Base-by-base conservation (phyloP, 1,140 invertebrate species). In the Drosophila quadrilineata region DNA sequence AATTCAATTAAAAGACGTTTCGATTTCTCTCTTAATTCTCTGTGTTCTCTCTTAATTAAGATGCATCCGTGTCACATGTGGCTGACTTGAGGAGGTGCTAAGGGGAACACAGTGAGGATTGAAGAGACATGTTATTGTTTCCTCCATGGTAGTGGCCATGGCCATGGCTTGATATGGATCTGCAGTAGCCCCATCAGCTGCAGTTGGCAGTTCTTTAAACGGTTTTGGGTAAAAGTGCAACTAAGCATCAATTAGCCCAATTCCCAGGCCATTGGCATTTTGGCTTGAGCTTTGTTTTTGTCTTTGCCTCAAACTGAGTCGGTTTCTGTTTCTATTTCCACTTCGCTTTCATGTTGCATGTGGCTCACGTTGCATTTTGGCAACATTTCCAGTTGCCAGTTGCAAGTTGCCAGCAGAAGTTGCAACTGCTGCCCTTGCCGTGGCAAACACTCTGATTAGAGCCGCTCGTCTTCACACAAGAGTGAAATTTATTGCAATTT, bases 241-340 rank as follows among this genome's bases (percentile, higher is more conserved):
- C 84, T 87, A 77, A 87, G 76, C 71, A 87, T 82, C 84, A 87
- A 87, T 87, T 87, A 87, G 76, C 84, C 84, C 74, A 87, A 70
- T 87, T 87, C 84, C 82, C 76, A 77, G 73, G 76, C 70, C 64
- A 41, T 63, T 87, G 70, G 57, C 70, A 71, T 65, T 84, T 67
- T 70, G 64, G 53, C 64, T 52, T 29, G 60, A 65, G 45, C 69
- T 50, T 54, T 49, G 31, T 52, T 36, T 45, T 53, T 53, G 10
- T 46, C 56, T 49, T 29, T 24, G 35, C 43, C 46, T n/a, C 19
- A n/a, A n/a, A n/a, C 21, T 24, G 31, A 31, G 75, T 66, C 71
- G 57, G 75, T 66, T 58, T 73, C 57, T 57, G 59, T 45, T 71
- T n/a, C n/a, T n/a, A n/a, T n/a, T n/a, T 68, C 45, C 58, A 58